Base-by-base conservation (phyloP, 2,888 invertebrate species). In the Andrena minutula region DNA sequence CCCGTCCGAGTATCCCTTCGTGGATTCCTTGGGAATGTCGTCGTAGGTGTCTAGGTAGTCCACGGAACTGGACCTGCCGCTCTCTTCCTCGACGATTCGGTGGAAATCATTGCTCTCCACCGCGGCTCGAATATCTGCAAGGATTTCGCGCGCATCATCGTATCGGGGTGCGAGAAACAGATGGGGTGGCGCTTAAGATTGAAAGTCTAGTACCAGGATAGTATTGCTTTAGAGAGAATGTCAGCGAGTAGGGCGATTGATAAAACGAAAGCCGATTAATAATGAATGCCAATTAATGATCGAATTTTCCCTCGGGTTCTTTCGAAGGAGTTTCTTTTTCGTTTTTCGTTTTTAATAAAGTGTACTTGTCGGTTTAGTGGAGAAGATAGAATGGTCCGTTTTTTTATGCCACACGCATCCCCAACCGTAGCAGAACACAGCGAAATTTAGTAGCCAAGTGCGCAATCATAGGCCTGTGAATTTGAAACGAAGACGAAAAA, bases 1-100 rank as follows among this genome's bases (percentile, higher is more conserved):
- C 8, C 64, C 69, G 16, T 68, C 77, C 1, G 65, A 5, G 77
- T 83, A 86, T 64, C 79, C 81, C 76, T 86, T 90, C 79, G 20
- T 30, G n/a, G 51, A 65, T 12, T 68, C 88, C 81, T 72, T 82
- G 65, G 65, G 61, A 6, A 16, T 56, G 47, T 83, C 35, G 35
- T 84, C 85, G 30, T 66, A 61, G 41, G 51, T 75, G 53, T 82
- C 65, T n/a, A 76, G 28, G 30, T 87, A 66, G 0, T 81, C 80
- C 16, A 65, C 69, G 16, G 80, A 66, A 8, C 63, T 75, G 5
- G 83, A 56, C 60, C 60, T 61, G 30, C 65, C 76, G 66, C 79
- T 75, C n/a, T 56, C 64, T 8, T 51, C 75, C 16, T 87, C 75
- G 51, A 79, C 23, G 69, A 64, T 70, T 4, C 63, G 76, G 32